Percentiles rank a stretch among this genome's conserved stretches.
Conservation (phyloP, 2,797 vertebrate species). For the Alcedo quadribrachys region DNA sequence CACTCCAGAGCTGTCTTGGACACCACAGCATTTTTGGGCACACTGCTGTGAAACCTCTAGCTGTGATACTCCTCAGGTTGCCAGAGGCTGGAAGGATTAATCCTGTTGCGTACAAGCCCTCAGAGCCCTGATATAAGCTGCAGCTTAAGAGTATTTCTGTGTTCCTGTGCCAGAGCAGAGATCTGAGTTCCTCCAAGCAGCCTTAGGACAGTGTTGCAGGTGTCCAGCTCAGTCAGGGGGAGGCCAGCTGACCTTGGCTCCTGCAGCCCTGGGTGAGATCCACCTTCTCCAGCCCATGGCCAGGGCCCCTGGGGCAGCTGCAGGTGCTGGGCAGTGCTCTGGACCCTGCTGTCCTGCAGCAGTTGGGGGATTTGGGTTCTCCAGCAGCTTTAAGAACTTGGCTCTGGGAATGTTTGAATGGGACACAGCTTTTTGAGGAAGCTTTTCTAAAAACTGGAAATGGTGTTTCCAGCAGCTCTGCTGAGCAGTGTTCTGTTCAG, state of each 20-base stretch:
- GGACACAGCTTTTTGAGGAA: conserved; percentile 19
- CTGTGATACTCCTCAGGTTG: background rate
- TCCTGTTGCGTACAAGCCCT: background rate
- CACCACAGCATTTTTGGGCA: rapidly evolving
- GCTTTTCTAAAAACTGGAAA: background rate
- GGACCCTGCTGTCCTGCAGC: background rate
- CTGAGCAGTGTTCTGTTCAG: background rate
- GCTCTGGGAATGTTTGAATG: background rate
- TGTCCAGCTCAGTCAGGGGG: background rate
- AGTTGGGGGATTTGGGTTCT: background rate
- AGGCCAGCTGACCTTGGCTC: background rate
- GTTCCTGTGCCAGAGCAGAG: background rate
- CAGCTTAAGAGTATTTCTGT: background rate
- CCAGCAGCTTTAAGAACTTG: background rate
- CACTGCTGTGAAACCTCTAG: background rate
- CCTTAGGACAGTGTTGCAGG: background rate
- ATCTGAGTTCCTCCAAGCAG: background rate
- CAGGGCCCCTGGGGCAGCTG: rapidly evolving
- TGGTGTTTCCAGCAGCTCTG: background rate
- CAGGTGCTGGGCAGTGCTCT: background rate
- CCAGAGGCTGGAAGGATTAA: background rate
- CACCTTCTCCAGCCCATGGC: background rate
- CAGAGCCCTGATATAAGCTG: background rate
- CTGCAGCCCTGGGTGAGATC: background rate
- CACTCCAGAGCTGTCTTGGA: background rate